Conservation (phyloP, 2,888 invertebrate genomes). For the Xestoiulus laeticollis region DNA sequence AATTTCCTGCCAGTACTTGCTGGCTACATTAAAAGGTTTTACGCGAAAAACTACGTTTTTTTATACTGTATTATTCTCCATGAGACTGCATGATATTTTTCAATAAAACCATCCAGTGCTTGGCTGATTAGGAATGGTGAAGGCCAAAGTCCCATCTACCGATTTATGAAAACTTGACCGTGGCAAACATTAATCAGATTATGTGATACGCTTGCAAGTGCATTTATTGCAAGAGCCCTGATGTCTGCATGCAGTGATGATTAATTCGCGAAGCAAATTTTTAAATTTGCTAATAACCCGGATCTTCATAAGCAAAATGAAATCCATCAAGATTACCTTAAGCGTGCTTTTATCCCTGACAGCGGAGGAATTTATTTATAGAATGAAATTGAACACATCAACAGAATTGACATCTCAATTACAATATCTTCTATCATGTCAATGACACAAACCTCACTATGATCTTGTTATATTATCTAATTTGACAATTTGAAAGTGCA, state of each 20-base stretch:
- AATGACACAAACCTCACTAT: not conserved
- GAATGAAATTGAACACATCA: not conserved
- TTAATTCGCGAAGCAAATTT: not conserved
- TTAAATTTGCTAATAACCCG: not conserved
- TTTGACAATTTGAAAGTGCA: no score
- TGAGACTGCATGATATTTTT: not conserved
- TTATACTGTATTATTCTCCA: no score
- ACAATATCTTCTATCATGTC: not conserved
- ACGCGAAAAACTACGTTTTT: no score
- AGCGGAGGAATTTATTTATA: not conserved
- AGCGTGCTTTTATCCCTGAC: not conserved
- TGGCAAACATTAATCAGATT: slow-evolving; percentile 3
- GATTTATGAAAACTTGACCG: not conserved
- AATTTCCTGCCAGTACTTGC: no score
- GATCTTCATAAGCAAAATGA: not conserved
- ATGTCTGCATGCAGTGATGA: not conserved
- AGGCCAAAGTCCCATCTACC: not conserved
- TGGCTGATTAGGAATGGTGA: not conserved
- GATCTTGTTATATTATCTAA: no score
- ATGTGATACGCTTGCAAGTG: not conserved
- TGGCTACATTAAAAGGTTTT: no score
- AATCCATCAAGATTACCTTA: not conserved
- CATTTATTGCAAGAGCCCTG: not conserved
- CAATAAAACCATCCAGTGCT: not conserved
- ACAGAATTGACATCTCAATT: not conserved